A percentile compares a stretch with the other conserved stretches of the same genome.
These are phyloP conservation scores for Champsocephalus gunnari DNA, from an alignment of 2,797 vertebrate genomes.

Conservation along the genomic window DNA sequence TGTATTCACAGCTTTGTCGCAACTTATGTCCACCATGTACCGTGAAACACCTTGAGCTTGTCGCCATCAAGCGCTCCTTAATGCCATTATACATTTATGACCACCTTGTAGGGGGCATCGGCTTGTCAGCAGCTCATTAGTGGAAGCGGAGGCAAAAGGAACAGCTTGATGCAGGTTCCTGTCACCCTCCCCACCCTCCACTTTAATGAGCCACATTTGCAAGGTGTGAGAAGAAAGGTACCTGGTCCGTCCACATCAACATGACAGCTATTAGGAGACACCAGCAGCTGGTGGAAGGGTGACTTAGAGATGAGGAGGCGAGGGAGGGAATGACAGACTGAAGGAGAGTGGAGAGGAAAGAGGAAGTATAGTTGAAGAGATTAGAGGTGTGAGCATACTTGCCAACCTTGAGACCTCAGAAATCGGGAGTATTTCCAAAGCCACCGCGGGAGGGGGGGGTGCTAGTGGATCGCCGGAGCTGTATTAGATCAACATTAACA, in stretches of 20 bases:
- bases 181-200: constrained; percentile 66
- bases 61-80: constrained; percentile 60
- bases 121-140: constrained; percentile 74
- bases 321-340: constrained; percentile 54
- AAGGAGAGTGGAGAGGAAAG: constrained; percentile 6
- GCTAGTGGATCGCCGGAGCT: too few relatives aligned
- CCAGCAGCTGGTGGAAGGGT: constrained; percentile 78
- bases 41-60: constrained; percentile 68
- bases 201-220: constrained; percentile 82
- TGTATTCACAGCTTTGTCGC: constrained; percentile 61
- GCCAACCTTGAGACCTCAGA: too few relatives aligned
- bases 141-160: constrained; percentile 52
- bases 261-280: constrained; percentile 77
- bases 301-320: constrained; percentile 53
- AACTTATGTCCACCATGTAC: constrained; percentile 68
- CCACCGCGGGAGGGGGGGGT: too few relatives aligned
- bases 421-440: too few relatives aligned
- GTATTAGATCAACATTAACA: too few relatives aligned
- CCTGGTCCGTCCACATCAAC: constrained; percentile 64
- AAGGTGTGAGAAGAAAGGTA: constrained; percentile 69
- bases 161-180: constrained; percentile 58
- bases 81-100: constrained; percentile 74
- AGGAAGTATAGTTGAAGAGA: constrained; percentile 18
- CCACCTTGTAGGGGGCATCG: constrained; percentile 64
- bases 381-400: background rate